Conservation (phyloP, 2,797 vertebrate genomes). For the Chelonia mydas region DNA sequence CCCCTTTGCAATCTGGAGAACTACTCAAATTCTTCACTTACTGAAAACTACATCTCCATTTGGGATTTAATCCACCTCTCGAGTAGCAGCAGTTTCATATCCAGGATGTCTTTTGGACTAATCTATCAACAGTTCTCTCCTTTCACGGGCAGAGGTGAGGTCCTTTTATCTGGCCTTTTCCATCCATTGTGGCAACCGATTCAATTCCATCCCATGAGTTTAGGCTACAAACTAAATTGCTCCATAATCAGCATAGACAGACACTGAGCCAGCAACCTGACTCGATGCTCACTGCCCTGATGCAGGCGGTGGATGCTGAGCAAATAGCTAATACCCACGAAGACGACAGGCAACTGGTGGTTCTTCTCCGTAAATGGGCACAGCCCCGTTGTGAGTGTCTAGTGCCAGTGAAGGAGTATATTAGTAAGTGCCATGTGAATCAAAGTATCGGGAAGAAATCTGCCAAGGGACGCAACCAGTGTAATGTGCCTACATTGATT, state of each 20-base stretch:
- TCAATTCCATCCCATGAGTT: not conserved
- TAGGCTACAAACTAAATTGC: not conserved
- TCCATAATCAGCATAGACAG: not conserved
- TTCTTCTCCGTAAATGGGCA: not conserved
- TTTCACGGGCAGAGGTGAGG: not conserved
- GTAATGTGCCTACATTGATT: accelerated
- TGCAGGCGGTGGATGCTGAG: not conserved
- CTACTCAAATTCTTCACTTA: not conserved
- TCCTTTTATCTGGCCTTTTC: not conserved
- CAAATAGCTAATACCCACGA: not conserved
- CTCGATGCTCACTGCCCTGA: not conserved
- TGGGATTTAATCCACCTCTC: not conserved
- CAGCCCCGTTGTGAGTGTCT: not conserved
- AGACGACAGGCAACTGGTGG: too few relatives aligned
- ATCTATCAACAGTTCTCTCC: not conserved
- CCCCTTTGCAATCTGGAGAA: not conserved
- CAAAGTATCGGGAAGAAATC: not conserved
- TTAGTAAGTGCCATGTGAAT: not conserved
- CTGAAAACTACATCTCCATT: not conserved
- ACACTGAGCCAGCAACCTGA: not conserved
- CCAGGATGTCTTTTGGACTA: not conserved
- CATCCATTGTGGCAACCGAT: not conserved
- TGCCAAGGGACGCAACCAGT: accelerated
- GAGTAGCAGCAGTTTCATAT: not conserved
- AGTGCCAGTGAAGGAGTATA: not conserved